Percentiles rank a stretch among this genome's conserved stretches.
Evolutionary conservation across 1,140 invertebrate species (phyloP).

Genomic region (Cryptotermes secundus): DNA sequence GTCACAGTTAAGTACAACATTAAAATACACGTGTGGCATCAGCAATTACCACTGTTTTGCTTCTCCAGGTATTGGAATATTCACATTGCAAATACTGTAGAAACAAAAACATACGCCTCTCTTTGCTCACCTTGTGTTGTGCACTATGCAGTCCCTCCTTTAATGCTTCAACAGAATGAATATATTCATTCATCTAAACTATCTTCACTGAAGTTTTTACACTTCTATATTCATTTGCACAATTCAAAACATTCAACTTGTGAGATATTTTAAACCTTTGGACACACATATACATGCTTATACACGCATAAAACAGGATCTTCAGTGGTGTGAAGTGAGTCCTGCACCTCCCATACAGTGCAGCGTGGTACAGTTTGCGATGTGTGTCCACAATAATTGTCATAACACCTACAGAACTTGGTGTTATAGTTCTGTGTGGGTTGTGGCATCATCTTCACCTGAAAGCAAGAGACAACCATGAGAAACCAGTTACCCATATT

Average conservation of each 20-base stretch:
- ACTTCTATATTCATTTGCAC: background rate
- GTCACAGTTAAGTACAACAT: background rate
- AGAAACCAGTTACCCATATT: background rate
- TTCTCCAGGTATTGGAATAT: background rate
- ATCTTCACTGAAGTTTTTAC: background rate
- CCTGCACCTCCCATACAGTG: background rate
- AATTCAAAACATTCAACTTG: too few species aligned
- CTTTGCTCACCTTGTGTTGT: background rate
- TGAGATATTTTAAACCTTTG: too few species aligned
- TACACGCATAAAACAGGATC: background rate
- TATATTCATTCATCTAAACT: background rate
- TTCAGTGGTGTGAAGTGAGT: background rate
- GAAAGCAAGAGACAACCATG: background rate
- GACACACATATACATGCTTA: background rate
- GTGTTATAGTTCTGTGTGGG: slow-evolving; percentile 15
- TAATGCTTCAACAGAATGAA: background rate
- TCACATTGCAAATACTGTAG: background rate
- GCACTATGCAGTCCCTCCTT: background rate
- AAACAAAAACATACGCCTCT: background rate
- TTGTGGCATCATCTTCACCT: background rate
- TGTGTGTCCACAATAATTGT: background rate
- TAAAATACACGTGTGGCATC: background rate
- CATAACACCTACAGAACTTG: slow-evolving; percentile 13
- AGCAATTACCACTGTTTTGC: background rate
- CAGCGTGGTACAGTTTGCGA: background rate